Evolutionary conservation across 1,140 invertebrate species (phyloP).

Genomic region (Drosophila neocordata): DNA sequence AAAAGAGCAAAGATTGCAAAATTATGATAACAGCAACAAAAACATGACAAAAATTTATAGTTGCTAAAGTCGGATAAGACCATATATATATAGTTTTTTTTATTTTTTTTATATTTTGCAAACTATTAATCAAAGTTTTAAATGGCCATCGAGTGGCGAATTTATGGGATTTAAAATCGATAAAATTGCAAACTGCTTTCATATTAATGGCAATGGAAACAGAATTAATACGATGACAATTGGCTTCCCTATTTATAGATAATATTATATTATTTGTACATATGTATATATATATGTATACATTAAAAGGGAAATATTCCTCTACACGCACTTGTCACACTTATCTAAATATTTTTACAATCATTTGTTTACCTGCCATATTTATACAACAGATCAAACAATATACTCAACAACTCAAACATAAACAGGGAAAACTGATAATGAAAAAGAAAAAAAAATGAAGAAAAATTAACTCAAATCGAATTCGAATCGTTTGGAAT

Average conservation of each 20-base stretch:
- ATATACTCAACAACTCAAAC: not conserved
- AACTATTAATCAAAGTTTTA: constrained; percentile 2
- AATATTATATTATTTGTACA: constrained; percentile 6
- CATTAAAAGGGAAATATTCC: constrained; percentile 10
- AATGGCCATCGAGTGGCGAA: not conserved
- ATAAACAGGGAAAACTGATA: constrained; percentile 6
- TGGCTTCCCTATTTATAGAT: constrained; percentile 55
- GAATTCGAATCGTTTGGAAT: not conserved
- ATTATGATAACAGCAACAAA: constrained; percentile 29
- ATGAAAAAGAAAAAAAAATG: not conserved
- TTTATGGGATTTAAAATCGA: constrained; percentile 5
- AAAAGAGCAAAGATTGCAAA: constrained; percentile 40
- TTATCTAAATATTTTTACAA: constrained; percentile 62
- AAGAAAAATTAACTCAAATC: not conserved
- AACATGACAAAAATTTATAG: constrained; percentile 6
- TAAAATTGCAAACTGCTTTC: not conserved
- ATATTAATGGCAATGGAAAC: not conserved
- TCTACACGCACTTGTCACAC: constrained; percentile 50
- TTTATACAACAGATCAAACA: not conserved
- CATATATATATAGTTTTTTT: not conserved
- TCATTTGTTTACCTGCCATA: constrained; percentile 24
- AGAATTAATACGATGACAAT: constrained; percentile 16
- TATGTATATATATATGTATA: constrained; percentile 1
- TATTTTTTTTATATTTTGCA: not conserved
- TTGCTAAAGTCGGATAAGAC: not conserved